Base-by-base conservation (phyloP, 2,797 vertebrate species). In the Helostoma temminkii region DNA sequence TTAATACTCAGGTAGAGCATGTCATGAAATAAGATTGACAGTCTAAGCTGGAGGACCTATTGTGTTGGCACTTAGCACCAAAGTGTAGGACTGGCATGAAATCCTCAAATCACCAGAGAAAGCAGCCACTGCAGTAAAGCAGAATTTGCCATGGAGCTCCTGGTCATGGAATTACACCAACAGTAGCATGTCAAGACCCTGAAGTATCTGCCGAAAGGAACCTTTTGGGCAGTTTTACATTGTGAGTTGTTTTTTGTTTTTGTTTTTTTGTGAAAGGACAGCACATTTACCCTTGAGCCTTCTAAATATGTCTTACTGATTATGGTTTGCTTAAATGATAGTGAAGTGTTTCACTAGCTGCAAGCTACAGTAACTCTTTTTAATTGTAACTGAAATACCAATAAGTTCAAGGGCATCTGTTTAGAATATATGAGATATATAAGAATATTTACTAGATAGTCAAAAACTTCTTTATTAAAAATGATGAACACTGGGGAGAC, bases 71-170 rank as follows among this genome's bases (percentile, higher is more conserved):
- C 56, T 54, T 42, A 1, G n/a, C 43, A 25, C 36, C 49, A 21
- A 54, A 28, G 46, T 41, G 45, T 25, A 50, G 19, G 34, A 45
- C 28, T 14, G 42, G 26, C 42, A 37, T 60, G 50, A 80, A 76
- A 80, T 73, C 66, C 68, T 59, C 30, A 66, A 78, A 80, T 71
- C 57, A 21, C 16, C 63, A 53, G 42, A 67, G 56, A 73, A 61
- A 58, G 39, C 66, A 25, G 56, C 24, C 26, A 2, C 42, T 25
- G 49, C 42, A 42, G 37, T 24, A 12, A 53, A 66, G 43, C 22
- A 19, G 47, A 21, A 39, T 74, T 63, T 14, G 24, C 53, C 48
- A 43, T 6, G 32, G 61, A 78, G 62, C 58, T 70, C 48, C 24
- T 49, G 69, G 52, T 57, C 43, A n/a, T 61, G 64, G 58, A 66